phyloP scores from a whole-genome alignment of 2,113 vertebrate species.

The Rhabdomys dilectus region DNA sequence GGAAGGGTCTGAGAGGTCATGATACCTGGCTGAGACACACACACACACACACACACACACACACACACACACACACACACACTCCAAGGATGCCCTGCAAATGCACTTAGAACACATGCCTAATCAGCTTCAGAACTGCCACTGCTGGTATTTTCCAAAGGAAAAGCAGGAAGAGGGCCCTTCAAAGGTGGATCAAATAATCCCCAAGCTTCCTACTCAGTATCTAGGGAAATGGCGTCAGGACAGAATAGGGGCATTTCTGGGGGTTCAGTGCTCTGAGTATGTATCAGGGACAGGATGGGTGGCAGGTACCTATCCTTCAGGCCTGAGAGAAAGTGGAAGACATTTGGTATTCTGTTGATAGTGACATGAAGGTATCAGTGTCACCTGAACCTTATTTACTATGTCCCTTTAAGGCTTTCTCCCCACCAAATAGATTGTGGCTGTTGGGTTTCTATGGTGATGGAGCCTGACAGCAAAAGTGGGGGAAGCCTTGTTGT shows the following conservation, averaged over 20 bases:
- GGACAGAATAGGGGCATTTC: neutral
- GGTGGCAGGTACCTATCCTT: neutral
- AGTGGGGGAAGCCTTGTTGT: conserved; percentile 20
- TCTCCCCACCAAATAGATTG: conserved; percentile 26
- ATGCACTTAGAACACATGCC: neutral
- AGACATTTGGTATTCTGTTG: neutral
- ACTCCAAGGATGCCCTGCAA: neutral
- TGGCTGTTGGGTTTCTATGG: conserved; percentile 77
- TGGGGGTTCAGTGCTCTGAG: neutral
- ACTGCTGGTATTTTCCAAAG: neutral
- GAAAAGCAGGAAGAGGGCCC: neutral
- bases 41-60: neutral
- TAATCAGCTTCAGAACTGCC: neutral
- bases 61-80: neutral
- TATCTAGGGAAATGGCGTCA: neutral
- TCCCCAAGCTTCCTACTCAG: neutral
- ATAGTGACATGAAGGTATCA: neutral
- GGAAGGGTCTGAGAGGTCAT: neutral
- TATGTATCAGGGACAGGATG: neutral
- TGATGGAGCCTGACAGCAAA: conserved; percentile 56
- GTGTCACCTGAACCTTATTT: conserved; percentile 17
- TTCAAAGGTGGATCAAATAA: neutral
- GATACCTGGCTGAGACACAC: neutral
- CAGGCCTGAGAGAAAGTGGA: neutral
- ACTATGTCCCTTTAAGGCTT: conserved; percentile 70